Conservation (phyloP, 2,888 invertebrate species). For the Brenthis ino region DNA sequence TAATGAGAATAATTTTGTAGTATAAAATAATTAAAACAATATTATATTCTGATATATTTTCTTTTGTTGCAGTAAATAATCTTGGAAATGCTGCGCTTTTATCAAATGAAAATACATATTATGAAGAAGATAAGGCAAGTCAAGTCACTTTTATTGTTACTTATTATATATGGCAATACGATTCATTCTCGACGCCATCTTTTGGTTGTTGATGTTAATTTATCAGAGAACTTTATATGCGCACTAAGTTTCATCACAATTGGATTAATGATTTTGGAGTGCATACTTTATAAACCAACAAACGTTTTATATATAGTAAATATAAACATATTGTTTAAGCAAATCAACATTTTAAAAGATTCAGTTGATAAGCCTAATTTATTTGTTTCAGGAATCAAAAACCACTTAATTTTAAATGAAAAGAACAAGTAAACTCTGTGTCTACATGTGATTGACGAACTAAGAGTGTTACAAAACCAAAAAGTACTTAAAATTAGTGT, state of each 20-base stretch:
- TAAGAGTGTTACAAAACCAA: conserved; percentile 15
- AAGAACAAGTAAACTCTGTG: neutral
- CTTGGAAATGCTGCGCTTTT: conserved; percentile 63
- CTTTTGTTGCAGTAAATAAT: conserved; percentile 80
- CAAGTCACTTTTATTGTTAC: neutral
- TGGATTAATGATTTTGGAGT: no score
- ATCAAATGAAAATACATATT: conserved; percentile 59
- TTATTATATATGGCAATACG: neutral
- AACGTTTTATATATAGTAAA: no score
- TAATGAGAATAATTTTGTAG: neutral
- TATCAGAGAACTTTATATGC: no score
- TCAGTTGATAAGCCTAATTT: neutral
- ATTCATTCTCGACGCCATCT: no score
- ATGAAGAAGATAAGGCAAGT: conserved; percentile 58
- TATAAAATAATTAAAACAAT: neutral
- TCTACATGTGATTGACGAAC: conserved; percentile 1
- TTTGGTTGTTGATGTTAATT: no score
- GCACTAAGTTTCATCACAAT: no score
- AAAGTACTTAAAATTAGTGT: conserved; percentile 15
- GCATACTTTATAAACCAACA: no score
- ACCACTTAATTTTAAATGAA: neutral
- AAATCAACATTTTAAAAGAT: no score
- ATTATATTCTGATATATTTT: conserved; percentile 23
- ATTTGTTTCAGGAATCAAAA: conserved; percentile 12
- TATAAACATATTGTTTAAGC: no score